These are phyloP conservation scores for Xanthia togata DNA, from an alignment of 2,888 invertebrate species.

Conservation along the genomic window DNA sequence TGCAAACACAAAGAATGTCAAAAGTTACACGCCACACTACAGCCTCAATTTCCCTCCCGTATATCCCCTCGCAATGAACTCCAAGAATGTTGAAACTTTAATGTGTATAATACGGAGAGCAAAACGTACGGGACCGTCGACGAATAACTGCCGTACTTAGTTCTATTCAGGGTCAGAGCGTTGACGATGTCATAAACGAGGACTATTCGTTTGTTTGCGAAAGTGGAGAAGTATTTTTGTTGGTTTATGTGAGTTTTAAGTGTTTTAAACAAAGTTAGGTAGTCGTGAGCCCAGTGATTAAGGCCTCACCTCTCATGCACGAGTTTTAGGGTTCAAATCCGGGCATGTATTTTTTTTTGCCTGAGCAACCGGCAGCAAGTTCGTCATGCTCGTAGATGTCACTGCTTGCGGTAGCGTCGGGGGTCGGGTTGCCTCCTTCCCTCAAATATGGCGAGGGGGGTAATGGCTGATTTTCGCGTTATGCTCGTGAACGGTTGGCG, in stretches of 20 bases:
- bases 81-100: conserved; percentile 50
- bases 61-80: conserved; percentile 10
- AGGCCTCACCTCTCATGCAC: too few relatives aligned
- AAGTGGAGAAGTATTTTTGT: neutral
- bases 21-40: neutral
- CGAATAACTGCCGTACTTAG: conserved; percentile 21
- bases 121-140: neutral
- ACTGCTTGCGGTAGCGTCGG: too few relatives aligned
- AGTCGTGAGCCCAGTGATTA: too few relatives aligned
- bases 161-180: conserved; percentile 14
- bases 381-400: too few relatives aligned
- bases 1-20: neutral
- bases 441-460: too few relatives aligned
- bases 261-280: neutral
- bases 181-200: conserved; percentile 11
- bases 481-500: too few relatives aligned
- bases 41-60: conserved; percentile 10
- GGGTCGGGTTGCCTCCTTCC: too few relatives aligned
- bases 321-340: too few relatives aligned
- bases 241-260: neutral
- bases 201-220: neutral
- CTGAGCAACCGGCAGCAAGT: too few relatives aligned
- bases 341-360: too few relatives aligned
- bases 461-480: too few relatives aligned
- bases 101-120: conserved; percentile 8